phyloP scores from a whole-genome alignment of 2,797 vertebrate species.

The Lithobates sylvaticus region DNA sequence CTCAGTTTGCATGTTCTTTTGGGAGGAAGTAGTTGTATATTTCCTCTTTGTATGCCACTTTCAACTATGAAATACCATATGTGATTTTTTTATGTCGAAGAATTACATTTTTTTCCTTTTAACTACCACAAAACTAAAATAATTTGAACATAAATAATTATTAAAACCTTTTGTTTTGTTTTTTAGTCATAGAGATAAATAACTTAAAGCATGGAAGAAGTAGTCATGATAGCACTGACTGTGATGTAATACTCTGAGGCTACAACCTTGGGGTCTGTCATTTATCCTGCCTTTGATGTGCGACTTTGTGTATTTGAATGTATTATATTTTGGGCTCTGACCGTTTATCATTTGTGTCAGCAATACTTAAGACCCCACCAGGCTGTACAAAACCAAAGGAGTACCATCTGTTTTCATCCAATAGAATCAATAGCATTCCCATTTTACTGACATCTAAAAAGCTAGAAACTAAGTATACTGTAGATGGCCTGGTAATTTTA shows the following conservation, averaged over 20 bases:
- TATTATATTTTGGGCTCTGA: constrained; percentile 54
- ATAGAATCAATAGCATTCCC: constrained; percentile 53
- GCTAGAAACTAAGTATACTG: constrained; percentile 48
- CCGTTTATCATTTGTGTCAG: constrained; percentile 61
- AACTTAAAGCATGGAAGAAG: constrained; percentile 46
- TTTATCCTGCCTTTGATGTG: constrained; percentile 58
- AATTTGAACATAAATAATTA: constrained; percentile 38
- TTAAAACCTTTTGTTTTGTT: constrained; percentile 51
- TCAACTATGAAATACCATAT: constrained; percentile 23
- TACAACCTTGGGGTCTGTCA: constrained; percentile 46
- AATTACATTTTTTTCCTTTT: constrained; percentile 9
- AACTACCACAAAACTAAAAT: constrained; percentile 8
- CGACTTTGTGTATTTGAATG: constrained; percentile 54
- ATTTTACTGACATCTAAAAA: constrained; percentile 49
- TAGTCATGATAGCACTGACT: constrained; percentile 45
- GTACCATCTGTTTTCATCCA: constrained; percentile 57
- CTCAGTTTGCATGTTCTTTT: background rate
- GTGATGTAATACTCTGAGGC: constrained; percentile 49
- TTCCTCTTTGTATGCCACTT: constrained; percentile 15
- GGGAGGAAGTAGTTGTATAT: constrained; percentile 33
- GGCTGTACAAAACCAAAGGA: constrained; percentile 46
- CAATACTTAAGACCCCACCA: constrained; percentile 50
- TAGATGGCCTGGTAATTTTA: constrained; percentile 45
- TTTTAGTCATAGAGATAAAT: constrained; percentile 44
- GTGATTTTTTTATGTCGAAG: background rate